Conservation (phyloP, 2,888 invertebrate genomes). For the Bombyx huttoni region DNA sequence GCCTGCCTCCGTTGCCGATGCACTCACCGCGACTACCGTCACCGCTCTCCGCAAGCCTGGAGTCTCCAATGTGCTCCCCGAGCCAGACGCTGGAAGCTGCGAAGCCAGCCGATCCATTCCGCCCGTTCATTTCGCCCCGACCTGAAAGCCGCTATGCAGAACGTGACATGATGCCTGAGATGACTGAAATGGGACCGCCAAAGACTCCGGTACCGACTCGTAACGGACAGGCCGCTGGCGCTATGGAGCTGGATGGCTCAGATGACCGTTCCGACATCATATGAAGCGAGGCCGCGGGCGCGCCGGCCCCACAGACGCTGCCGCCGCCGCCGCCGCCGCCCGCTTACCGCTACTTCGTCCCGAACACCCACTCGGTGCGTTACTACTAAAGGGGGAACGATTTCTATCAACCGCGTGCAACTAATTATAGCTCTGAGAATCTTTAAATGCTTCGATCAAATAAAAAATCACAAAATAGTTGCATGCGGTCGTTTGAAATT, state of each 20-base stretch:
- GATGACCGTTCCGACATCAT: conserved; percentile 74
- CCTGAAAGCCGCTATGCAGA: conserved; percentile 76
- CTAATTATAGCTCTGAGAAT: neutral
- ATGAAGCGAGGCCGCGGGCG: conserved; percentile 66
- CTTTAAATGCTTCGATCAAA: neutral
- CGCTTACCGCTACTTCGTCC: conserved; percentile 59
- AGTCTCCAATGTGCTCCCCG: conserved; percentile 74
- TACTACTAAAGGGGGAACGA: conserved; percentile 36
- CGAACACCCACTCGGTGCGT: conserved; percentile 55
- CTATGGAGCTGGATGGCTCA: conserved; percentile 70
- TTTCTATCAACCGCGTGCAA: neutral
- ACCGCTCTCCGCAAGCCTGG: conserved; percentile 72
- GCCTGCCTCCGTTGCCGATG: conserved; percentile 47
- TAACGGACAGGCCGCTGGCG: conserved; percentile 33
- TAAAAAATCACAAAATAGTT: neutral
- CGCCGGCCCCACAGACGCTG: conserved; percentile 17
- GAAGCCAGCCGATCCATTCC: conserved; percentile 65
- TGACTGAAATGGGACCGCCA: conserved; percentile 58
- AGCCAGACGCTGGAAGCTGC: conserved; percentile 78
- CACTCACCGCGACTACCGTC: conserved; percentile 63
- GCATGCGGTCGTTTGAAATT: neutral
- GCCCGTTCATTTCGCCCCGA: conserved; percentile 73
- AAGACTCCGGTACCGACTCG: conserved; percentile 42
- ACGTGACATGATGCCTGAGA: conserved; percentile 67
- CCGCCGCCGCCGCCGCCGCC: conserved; percentile 52